Percentiles rank a stretch among this genome's conserved stretches.
Evolutionary conservation across 92 coral and sea anemone genomes (phyloP).

Genomic region (Pocillopora meandrina): DNA sequence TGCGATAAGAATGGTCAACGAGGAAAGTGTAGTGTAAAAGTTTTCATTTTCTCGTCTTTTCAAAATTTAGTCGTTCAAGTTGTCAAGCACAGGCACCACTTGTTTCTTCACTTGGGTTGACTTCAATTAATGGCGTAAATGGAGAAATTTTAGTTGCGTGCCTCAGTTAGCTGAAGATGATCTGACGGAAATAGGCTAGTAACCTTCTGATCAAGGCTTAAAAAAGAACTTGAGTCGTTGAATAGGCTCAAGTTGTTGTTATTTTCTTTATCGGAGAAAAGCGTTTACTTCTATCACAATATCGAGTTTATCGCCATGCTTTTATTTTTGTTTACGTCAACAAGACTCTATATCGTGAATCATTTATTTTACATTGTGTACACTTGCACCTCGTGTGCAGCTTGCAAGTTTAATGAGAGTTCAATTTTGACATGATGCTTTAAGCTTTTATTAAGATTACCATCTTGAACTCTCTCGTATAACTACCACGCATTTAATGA

Average conservation of each 20-base stretch:
- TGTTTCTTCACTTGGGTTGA: neutral
- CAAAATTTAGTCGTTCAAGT: neutral
- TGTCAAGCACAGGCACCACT: neutral
- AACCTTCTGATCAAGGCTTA: constrained; percentile 22
- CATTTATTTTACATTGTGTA: neutral
- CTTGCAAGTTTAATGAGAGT: neutral
- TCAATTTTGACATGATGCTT: no score
- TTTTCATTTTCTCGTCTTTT: neutral
- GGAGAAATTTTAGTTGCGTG: constrained; percentile 27
- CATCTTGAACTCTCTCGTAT: constrained; percentile 1
- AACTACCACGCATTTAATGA: no score
- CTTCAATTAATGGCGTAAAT: neutral
- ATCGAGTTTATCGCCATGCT: constrained; percentile 28
- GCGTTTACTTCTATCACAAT: constrained; percentile 2
- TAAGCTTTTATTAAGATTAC: no score
- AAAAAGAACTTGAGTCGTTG: constrained; percentile 15
- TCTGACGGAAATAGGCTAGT: constrained; percentile 37
- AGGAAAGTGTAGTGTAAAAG: neutral
- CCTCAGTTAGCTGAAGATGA: constrained; percentile 19
- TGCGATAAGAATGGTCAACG: neutral
- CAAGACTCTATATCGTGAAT: constrained; percentile 1
- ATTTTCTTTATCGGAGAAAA: neutral
- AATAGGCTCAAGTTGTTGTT: constrained; percentile 6
- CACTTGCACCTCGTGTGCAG: neutral
- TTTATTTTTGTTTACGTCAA: constrained; percentile 26